Percentiles rank a stretch among this genome's conserved stretches.
Conservation (phyloP, 2,113 vertebrate genomes). For the Reinhardtius hippoglossoides region DNA sequence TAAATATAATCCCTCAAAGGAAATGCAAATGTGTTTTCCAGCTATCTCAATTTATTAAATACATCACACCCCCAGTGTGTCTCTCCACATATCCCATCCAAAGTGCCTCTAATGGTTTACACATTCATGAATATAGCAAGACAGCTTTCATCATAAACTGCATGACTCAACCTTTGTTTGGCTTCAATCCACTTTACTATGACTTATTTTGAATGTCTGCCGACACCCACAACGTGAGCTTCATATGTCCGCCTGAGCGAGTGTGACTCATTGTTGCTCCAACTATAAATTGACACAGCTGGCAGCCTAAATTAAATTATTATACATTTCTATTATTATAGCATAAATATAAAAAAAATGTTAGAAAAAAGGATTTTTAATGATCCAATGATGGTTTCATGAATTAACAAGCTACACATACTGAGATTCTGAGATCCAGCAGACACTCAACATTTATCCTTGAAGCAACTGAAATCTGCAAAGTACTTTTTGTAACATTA, state of each 20-base stretch:
- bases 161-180: conserved; percentile 68
- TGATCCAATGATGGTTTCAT: conserved; percentile 16
- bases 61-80: background rate
- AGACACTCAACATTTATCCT: background rate
- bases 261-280: conserved; percentile 48
- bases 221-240: conserved; percentile 39
- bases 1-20: background rate
- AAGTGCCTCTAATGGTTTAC: conserved; percentile 28
- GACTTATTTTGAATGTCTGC: conserved; percentile 66
- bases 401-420: conserved; percentile 5
- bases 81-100: conserved; percentile 2
- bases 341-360: conserved; percentile 5
- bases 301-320: conserved; percentile 39
- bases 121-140: conserved; percentile 35
- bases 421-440: background rate
- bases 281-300: conserved; percentile 49
- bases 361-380: conserved; percentile 11
- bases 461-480: background rate
- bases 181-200: conserved; percentile 59
- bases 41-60: background rate
- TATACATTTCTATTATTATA: conserved; percentile 29
- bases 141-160: conserved; percentile 34
- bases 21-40: background rate
- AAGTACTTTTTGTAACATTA: background rate
- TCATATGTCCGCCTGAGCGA: conserved; percentile 24